These are phyloP conservation scores for Gymnobelideus leadbeateri DNA, from an alignment of 2,113 vertebrate genomes.

Conservation along the genomic window DNA sequence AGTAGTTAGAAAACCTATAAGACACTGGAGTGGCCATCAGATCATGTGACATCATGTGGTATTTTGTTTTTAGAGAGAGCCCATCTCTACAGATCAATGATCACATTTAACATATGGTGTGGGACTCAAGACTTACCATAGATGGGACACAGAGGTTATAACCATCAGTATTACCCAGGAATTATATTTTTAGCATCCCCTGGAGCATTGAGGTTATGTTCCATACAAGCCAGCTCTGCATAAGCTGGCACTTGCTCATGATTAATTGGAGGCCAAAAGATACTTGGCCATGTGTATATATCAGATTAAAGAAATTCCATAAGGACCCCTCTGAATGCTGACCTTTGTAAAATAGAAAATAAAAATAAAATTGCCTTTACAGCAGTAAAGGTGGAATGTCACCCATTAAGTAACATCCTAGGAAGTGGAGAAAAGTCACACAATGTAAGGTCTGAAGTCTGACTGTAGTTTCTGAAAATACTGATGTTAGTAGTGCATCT, in stretches of 20 bases:
- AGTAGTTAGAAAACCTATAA: too few relatives aligned
- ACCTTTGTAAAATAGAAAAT: constrained; percentile 33
- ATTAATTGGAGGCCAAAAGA: background rate
- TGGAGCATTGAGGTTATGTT: background rate
- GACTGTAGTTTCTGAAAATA: background rate
- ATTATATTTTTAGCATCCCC: background rate
- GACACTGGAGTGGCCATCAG: too few relatives aligned
- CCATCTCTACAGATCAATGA: too few relatives aligned
- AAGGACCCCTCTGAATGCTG: constrained; percentile 22
- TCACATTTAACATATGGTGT: too few relatives aligned
- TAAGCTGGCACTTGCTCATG: too few relatives aligned
- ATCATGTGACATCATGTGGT: too few relatives aligned
- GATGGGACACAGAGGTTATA: too few relatives aligned
- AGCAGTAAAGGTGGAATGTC: background rate
- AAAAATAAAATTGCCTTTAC: constrained; percentile 8
- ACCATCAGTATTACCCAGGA: background rate
- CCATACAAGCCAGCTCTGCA: background rate
- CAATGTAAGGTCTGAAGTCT: constrained; percentile 10
- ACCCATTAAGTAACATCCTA: constrained; percentile 41
- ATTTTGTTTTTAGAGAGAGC: too few relatives aligned
- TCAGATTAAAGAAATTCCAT: background rate
- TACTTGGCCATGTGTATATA: background rate
- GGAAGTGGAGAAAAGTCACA: constrained; percentile 41
- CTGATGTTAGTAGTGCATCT: background rate
- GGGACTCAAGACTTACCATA: too few relatives aligned